These are phyloP conservation scores for Amblyornis subalaris DNA, from an alignment of 2,113 vertebrate species.

Conservation along the genomic window DNA sequence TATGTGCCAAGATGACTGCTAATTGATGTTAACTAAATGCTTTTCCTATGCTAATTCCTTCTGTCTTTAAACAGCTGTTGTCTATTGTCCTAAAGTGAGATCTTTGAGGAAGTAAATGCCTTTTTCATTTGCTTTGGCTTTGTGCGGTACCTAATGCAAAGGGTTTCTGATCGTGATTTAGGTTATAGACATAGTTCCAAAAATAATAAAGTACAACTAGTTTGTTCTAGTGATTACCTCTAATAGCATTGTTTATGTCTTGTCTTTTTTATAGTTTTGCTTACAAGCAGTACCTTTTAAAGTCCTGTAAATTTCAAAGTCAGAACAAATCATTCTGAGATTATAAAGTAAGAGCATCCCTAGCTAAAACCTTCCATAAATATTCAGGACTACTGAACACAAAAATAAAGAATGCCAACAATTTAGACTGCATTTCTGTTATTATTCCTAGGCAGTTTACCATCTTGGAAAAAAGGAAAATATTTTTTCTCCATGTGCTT, in stretches of 20 bases:
- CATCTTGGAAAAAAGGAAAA: background rate
- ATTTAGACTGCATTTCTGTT: background rate
- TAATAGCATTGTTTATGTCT: background rate
- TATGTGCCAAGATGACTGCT: background rate
- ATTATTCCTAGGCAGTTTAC: slow-evolving; percentile 2
- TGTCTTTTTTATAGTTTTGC: background rate
- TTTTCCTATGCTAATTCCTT: background rate
- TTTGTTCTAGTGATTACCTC: background rate
- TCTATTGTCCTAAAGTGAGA: background rate
- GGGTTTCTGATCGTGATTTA: background rate
- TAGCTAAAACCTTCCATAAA: background rate
- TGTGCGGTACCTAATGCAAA: background rate
- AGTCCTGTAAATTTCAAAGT: background rate
- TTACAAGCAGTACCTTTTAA: background rate
- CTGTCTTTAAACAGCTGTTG: background rate
- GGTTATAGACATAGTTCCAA: background rate
- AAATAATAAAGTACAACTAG: background rate
- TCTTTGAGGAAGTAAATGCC: background rate
- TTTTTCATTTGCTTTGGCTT: background rate
- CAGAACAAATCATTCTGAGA: background rate
- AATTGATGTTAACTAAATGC: background rate
- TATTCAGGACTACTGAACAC: background rate
- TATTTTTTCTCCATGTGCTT: slow-evolving; percentile 6
- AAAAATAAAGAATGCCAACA: background rate
- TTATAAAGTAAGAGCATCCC: background rate